Evolutionary conservation across 2,888 invertebrate genomes (phyloP).

Genomic region (Atethmia centrago): DNA sequence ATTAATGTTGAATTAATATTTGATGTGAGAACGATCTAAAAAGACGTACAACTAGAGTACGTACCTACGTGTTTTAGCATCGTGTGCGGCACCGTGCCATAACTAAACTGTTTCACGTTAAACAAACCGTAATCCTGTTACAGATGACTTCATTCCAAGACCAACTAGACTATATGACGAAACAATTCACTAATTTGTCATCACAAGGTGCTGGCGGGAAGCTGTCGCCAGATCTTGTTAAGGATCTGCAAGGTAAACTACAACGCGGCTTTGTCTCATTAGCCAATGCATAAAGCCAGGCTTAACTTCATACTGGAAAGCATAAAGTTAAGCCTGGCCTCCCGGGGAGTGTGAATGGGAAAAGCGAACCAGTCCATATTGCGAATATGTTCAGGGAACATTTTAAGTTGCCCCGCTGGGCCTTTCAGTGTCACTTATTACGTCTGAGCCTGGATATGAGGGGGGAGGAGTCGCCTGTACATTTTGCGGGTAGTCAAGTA

Average conservation of each 20-base stretch:
- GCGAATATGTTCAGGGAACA: too few relatives aligned
- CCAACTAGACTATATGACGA: constrained; percentile 85
- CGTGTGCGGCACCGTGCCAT: neutral
- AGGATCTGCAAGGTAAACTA: constrained; percentile 82
- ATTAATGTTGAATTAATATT: neutral
- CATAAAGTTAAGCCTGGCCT: too few relatives aligned
- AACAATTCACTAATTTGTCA: constrained; percentile 72
- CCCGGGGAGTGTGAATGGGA: too few relatives aligned
- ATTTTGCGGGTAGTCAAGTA: too few relatives aligned
- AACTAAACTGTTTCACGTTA: neutral
- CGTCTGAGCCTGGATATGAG: too few relatives aligned
- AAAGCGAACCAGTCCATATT: too few relatives aligned
- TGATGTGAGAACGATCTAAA: neutral
- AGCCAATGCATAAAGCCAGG: neutral
- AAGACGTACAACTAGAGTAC: neutral
- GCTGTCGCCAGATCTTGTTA: constrained; percentile 79
- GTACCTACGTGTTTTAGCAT: neutral
- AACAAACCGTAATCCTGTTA: constrained; percentile 55
- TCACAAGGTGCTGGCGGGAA: constrained; percentile 65
- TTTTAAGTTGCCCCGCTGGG: too few relatives aligned
- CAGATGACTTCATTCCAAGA: constrained; percentile 88
- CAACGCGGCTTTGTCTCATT: neutral
- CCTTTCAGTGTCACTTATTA: too few relatives aligned
- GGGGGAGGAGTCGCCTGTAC: too few relatives aligned
- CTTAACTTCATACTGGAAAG: too few relatives aligned